Conservation (phyloP, 2,797 vertebrate genomes). For the Falco columbarius region DNA sequence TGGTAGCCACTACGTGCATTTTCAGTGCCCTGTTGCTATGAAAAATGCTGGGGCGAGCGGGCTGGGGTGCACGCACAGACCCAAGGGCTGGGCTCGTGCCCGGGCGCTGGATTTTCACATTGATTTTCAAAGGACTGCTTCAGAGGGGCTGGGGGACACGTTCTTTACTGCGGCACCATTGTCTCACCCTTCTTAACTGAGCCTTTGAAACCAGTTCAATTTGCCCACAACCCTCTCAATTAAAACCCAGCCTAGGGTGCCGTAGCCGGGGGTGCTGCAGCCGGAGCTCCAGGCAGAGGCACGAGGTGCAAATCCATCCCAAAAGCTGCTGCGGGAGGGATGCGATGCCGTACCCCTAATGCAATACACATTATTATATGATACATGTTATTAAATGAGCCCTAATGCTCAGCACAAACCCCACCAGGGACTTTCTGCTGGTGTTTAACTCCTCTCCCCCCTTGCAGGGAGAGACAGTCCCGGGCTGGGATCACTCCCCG, state of each 20-base stretch:
- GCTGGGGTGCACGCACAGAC: rapidly evolving
- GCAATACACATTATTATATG: no score
- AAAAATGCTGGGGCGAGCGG: rapidly evolving
- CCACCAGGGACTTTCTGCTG: rapidly evolving
- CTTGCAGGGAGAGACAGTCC: neutral
- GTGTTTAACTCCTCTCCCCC: neutral
- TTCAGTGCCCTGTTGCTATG: neutral
- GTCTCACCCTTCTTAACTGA: neutral
- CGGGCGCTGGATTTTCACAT: rapidly evolving
- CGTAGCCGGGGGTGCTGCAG: neutral
- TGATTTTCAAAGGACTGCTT: neutral
- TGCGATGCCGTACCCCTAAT: rapidly evolving
- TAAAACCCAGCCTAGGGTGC: rapidly evolving
- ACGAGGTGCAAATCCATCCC: neutral
- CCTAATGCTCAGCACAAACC: neutral
- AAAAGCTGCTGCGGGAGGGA: neutral
- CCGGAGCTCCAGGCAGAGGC: no score
- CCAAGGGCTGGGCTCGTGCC: neutral
- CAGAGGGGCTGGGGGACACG: neutral
- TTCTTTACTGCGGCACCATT: rapidly evolving
- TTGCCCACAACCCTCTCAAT: neutral
- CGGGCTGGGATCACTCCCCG: neutral
- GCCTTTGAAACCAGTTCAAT: neutral
- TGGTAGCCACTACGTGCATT: rapidly evolving
- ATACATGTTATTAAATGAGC: no score